phyloP scores from a whole-genome alignment of 2,113 vertebrate species.

The Prionailurus bengalensis region DNA sequence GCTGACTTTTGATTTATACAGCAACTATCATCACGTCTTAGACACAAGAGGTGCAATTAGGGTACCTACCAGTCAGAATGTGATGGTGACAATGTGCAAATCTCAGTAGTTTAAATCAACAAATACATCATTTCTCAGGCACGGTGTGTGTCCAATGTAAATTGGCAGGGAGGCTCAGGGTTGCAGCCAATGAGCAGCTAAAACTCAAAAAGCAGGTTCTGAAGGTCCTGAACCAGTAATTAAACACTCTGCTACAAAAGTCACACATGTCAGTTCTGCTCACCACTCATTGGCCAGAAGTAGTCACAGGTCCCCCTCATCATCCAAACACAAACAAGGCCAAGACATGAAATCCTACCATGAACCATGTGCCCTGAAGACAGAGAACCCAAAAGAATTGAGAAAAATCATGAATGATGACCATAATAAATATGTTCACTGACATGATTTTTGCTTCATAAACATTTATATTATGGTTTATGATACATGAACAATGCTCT shows the following conservation, averaged over 20 bases:
- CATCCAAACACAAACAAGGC: not conserved
- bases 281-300: not conserved
- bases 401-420: not conserved
- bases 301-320: not conserved
- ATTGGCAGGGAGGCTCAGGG: not conserved
- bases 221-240: constrained; percentile 2
- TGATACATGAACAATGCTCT: not conserved
- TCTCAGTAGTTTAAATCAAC: not conserved
- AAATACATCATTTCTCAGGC: not conserved
- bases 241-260: constrained; percentile 13
- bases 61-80: not conserved
- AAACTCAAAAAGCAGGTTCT: constrained; percentile 29
- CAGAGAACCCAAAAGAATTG: not conserved
- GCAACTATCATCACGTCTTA: not conserved
- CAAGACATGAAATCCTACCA: not conserved
- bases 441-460: not conserved
- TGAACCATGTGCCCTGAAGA: not conserved
- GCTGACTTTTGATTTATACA: not conserved
- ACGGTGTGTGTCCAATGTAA: not conserved
- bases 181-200: not conserved
- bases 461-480: not conserved
- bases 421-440: not conserved
- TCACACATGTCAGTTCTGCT: not conserved
- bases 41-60: not conserved
- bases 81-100: not conserved